Evolutionary conservation across 1,140 invertebrate species (phyloP), one percentile per base, ranked within the genome.

Genomic region (Heliconius hermathena): DNA sequence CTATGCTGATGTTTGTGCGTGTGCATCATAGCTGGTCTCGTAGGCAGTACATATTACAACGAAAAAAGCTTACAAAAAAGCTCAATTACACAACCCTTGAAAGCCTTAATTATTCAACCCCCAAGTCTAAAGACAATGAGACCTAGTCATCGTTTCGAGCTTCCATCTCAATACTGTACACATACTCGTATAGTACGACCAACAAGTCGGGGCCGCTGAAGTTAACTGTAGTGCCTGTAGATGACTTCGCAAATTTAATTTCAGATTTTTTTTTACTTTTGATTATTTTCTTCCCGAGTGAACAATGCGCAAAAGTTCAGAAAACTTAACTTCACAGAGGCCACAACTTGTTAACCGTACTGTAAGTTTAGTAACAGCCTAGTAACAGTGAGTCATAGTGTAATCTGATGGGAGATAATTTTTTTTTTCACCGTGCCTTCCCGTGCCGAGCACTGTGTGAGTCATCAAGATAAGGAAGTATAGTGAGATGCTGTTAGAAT

Each of bases 351-450:
- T 16, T 46, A 16, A 16, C 41, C 13, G 41, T 46, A 16, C 13
- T n/a, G 26, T 66, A 66, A 66, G 60, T 66, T 29, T 13, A 66
- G 60, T 66, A 26, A 20, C 49, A 36, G 46, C 78, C 54, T 73
- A 76, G 73, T 74, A 76, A 80, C 78, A 76, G 74, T 76, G 74
- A 80, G 26, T 76, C 74, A 73, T 29, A 54, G 85, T 94, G 92
- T 88, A 86, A 60, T 92, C 91, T 94, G 92, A 94, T 94, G 91
- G 92, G 84, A 94, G 92, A 93, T 94, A 94, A 91, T 85, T 88
- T 87, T 86, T 93, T 93, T 66, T 92, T 90, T 89, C 82, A 87
- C 86, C 84, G 89, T 89, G 89, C 86, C 87, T 87, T 80, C 83
- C 82, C 85, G 90, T 90, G 90, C 92, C 87, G 75, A 75, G 83